Conservation (phyloP, 2,888 invertebrate species). For the Pachymerium ferrugineum region DNA sequence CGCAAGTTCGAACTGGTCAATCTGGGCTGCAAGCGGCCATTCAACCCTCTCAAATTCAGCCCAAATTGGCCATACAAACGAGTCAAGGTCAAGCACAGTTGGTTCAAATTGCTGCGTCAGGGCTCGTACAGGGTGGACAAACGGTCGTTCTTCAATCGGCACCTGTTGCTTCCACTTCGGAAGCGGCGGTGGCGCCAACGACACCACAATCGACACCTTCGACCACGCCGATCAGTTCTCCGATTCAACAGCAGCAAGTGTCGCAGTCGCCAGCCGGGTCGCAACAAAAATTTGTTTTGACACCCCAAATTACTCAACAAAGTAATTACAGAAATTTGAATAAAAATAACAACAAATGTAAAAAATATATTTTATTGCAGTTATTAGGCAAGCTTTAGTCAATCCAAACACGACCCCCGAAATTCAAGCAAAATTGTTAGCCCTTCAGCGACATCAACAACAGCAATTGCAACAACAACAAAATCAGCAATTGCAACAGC, state of each 20-base stretch:
- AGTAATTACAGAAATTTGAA: constrained; percentile 55
- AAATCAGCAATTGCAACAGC: constrained; percentile 47
- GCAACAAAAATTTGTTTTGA: constrained; percentile 69
- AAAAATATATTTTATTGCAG: constrained; percentile 57
- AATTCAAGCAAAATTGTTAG: constrained; percentile 83
- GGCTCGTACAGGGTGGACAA: constrained; percentile 10
- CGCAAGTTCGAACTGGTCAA: constrained; percentile 35
- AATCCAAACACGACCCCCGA: constrained; percentile 87
- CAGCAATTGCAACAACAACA: constrained; percentile 50
- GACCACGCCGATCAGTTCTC: constrained; percentile 32
- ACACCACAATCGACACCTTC: constrained; percentile 42
- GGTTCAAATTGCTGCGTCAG: constrained; percentile 25
- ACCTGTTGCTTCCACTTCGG: constrained; percentile 45
- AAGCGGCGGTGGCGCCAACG: constrained; percentile 40
- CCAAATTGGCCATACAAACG: constrained; percentile 30
- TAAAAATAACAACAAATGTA: neutral
- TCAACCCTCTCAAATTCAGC: constrained; percentile 37
- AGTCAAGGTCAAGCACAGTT: constrained; percentile 30
- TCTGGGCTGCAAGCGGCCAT: constrained; percentile 36
- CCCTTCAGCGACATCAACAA: constrained; percentile 71
- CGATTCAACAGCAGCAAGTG: constrained; percentile 43
- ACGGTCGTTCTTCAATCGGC: constrained; percentile 32
- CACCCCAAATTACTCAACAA: constrained; percentile 89
- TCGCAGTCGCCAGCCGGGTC: constrained; percentile 43
- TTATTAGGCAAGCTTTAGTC: constrained; percentile 84